These are phyloP conservation scores for Euwallacea similis DNA, from an alignment of 1,140 invertebrate genomes.

Conservation along the genomic window DNA sequence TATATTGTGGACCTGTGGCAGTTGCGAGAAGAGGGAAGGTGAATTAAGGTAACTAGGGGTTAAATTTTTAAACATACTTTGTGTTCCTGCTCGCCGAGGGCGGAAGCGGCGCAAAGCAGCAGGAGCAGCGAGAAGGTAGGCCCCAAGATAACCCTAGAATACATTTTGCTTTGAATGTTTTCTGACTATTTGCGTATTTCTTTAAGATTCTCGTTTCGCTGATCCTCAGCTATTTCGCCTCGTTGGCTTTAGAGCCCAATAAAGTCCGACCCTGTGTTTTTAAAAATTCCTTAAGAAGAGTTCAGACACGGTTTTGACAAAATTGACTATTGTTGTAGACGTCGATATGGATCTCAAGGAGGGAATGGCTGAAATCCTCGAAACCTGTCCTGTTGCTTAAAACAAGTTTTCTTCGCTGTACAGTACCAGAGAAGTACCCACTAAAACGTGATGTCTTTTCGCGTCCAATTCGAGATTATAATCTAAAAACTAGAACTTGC, in stretches of 20 bases:
- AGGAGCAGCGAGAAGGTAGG: background rate
- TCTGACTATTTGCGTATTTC: background rate
- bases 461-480: conserved; percentile 15
- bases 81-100: conserved; percentile 36
- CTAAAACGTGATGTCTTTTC: conserved; percentile 5
- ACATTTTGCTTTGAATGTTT: too few relatives aligned
- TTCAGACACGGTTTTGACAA: too few relatives aligned
- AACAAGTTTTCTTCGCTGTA: too few relatives aligned
- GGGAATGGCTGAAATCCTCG: too few relatives aligned
- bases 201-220: too few relatives aligned
- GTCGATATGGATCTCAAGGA: too few relatives aligned
- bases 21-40: background rate
- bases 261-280: too few relatives aligned
- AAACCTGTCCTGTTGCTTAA: too few relatives aligned
- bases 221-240: background rate
- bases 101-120: background rate
- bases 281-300: too few relatives aligned
- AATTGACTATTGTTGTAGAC: too few relatives aligned
- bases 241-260: too few relatives aligned
- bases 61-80: conserved; percentile 29
- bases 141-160: background rate
- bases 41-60: background rate
- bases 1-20: conserved; percentile 66
- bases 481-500: conserved; percentile 33
- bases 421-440: too few relatives aligned